Evolutionary conservation across 2,113 vertebrate species (phyloP), one percentile per base, ranked within the genome.

Genomic region (Bubo scandiacus): DNA sequence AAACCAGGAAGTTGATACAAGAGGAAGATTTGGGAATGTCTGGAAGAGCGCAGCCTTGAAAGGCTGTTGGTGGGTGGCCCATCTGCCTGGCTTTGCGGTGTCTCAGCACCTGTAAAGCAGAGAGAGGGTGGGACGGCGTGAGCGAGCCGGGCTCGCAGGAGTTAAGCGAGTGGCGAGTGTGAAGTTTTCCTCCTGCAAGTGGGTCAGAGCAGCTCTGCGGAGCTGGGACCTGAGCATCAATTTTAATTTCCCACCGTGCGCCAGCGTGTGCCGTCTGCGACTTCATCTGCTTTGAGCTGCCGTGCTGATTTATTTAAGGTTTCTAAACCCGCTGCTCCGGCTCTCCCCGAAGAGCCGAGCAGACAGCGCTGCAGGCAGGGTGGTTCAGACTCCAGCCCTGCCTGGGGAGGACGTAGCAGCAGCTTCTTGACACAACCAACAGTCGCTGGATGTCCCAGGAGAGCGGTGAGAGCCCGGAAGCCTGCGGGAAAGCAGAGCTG

Each of bases 161-260:
- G 59, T 59, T 45, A 72, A 79, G 18, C 0, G 9, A 30, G 30
- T 20, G 2, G 3, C 2, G 4, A 67, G 4, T 13, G 0, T 1
- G 45, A 63, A 51, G 34, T 58, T 89, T 58, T 62, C 81, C 9
- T 3, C 15, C 75, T 57, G 83, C 80, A 77, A 81, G 8, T 40
- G 67, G 81, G 49, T 86, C 81, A 45, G 89, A 67, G 59, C 82
- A 38, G 72, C 92, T 81, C 84, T 4, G 83, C 4, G 6, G 68
- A 72, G 67, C 63, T 2, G 27, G 12, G 51, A 54, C 68, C 79
- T 6, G 38, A 27, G 77, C 84, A 71, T 34, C 59, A 7, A 27
- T 91, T 92, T 66, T 34, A 11, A 87, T 81, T 80, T 40, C 49
- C 61, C 59, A 17, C 49, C 9, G 5, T 47, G 86, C 4, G 3